These are phyloP conservation scores for Dynastes hyllus DNA, from an alignment of 2,888 invertebrate genomes.

Conservation along the genomic window DNA sequence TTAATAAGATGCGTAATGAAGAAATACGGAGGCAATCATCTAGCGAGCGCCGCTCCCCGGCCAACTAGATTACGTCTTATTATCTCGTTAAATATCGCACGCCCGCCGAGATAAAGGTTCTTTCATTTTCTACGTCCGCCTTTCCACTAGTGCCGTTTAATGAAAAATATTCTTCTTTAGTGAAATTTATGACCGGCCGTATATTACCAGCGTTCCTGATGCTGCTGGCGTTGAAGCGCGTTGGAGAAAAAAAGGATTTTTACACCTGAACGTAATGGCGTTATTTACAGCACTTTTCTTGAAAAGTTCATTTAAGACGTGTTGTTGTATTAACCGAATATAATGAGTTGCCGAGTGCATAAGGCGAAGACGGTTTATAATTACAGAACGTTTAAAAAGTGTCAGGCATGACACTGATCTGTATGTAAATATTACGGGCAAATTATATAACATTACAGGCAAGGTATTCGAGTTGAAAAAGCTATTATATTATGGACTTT, in stretches of 20 bases:
- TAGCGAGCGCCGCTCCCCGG: constrained; percentile 48
- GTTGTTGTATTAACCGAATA: constrained; percentile 8
- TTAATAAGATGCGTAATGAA: constrained; percentile 54
- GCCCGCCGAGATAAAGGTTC: constrained; percentile 45
- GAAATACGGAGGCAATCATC: constrained; percentile 54
- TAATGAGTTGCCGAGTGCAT: not conserved
- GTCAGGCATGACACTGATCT: too few relatives aligned
- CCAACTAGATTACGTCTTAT: constrained; percentile 51
- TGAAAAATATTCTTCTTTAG: constrained; percentile 46
- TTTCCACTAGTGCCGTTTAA: constrained; percentile 40
- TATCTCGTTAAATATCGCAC: constrained; percentile 50
- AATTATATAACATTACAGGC: too few relatives aligned
- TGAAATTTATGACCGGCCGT: constrained; percentile 40
- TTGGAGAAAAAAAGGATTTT: not conserved
- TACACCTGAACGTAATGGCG: constrained; percentile 22
- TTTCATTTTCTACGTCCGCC: constrained; percentile 44
- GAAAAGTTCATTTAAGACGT: constrained; percentile 17
- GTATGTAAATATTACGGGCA: too few relatives aligned
- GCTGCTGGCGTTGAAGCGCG: constrained; percentile 25
- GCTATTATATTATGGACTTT: too few relatives aligned
- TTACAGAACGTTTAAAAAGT: too few relatives aligned
- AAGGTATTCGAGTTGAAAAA: too few relatives aligned
- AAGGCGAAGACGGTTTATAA: too few relatives aligned
- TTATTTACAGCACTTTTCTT: constrained; percentile 13
- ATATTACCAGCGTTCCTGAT: constrained; percentile 23